Evolutionary conservation across 2,797 vertebrate genomes (phyloP), one percentile per base, ranked within the genome.

Genomic region (Nannoperca obscura): DNA sequence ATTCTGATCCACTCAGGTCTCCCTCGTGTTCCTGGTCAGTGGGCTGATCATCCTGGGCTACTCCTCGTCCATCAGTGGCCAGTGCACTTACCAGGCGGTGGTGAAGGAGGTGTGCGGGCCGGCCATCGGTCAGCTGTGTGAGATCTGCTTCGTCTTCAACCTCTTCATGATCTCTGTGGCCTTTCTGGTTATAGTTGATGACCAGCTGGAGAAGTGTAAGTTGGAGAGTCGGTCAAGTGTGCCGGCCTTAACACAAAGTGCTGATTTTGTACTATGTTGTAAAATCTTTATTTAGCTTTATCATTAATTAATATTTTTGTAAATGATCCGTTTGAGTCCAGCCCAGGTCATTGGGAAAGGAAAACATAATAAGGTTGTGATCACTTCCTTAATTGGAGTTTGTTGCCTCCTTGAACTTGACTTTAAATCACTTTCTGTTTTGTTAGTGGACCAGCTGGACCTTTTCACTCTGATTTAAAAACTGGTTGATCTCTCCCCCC

Each of bases 121-220:
- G 0, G 84, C 94, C 3, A 89, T 96, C 0, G 97, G 98, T 3
- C 96, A 96, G 70, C 96, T 99, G 57, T 99, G 97, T 0, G 97
- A 97, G 91, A 77, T 95, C 87, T 99, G 97, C 94, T 99, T 97
- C 71, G 91, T 97, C 68, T 85, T 97, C 90, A 99, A 98, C 92
- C 96, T 99, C 88, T 97, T 99, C 92, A 97, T 99, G 96, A 98
- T 99, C 91, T 97, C 97, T 0, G 96, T 99, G 90, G 98, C 98
- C 46, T 98, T 99, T 47, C 96, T 99, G 83, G 96, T 97, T 76
- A 97, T 99, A 32, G 93, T 97, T 61, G 96, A 97, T 0, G 97
- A 99, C 89, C 98, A 99, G 91, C 94, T 99, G 81, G 97, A 97
- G 83, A 99, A 99, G 83, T 0, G 98, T 99, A 85, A 97, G 98